Evolutionary conservation across 2,797 vertebrate genomes (phyloP).

Genomic region (Myripristis murdjan): DNA sequence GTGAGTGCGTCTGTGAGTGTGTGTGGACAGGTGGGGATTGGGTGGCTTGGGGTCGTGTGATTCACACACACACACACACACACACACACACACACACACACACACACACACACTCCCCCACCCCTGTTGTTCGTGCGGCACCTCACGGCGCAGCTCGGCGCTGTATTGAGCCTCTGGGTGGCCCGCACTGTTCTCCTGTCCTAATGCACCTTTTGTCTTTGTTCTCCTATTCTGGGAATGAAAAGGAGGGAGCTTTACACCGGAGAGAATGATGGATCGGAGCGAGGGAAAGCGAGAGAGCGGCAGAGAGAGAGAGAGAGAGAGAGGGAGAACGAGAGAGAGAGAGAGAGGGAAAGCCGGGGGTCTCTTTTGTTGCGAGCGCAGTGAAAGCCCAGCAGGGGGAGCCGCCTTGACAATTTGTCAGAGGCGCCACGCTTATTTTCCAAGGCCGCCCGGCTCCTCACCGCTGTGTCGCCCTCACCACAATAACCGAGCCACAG

Average conservation of each 20-base stretch:
- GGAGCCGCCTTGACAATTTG: constrained; percentile 77
- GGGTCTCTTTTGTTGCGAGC: constrained; percentile 73
- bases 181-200: constrained; percentile 57
- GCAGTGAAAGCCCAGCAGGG: constrained; percentile 78
- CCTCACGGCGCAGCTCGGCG: constrained; percentile 48
- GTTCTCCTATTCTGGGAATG: constrained; percentile 57
- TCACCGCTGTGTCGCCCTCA: constrained; percentile 50
- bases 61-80: constrained; percentile 13
- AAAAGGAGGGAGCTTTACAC: constrained; percentile 55
- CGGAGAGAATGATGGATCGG: constrained; percentile 66
- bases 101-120: no score
- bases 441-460: constrained; percentile 36
- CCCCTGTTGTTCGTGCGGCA: constrained; percentile 37
- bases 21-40: constrained; percentile 48
- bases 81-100: constrained; percentile 18
- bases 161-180: constrained; percentile 70
- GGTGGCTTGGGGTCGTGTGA: constrained; percentile 29
- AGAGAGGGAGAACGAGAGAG: no score
- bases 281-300: constrained; percentile 54
- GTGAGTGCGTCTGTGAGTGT: constrained; percentile 19
- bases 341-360: constrained; percentile 26
- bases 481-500: constrained; percentile 15
- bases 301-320: constrained; percentile 20
- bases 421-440: constrained; percentile 67
- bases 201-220: constrained; percentile 78